Conservation (phyloP, 2,888 invertebrate species). For the Ctena decussata region DNA sequence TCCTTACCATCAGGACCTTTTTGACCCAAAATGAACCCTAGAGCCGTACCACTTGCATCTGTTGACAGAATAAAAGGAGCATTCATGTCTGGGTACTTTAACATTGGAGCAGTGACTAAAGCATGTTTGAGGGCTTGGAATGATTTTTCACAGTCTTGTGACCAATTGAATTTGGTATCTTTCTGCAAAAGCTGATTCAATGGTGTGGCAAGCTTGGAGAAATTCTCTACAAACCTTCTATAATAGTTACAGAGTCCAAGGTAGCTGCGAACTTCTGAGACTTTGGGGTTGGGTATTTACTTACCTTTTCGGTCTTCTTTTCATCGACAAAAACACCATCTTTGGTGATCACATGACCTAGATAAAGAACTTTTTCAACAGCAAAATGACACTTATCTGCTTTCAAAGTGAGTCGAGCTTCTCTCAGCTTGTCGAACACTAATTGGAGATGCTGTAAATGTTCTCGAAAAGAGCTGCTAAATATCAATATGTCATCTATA, state of each 20-base stretch:
- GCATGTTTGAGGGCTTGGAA: conserved; percentile 16
- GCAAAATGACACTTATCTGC: no score
- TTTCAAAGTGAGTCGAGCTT: no score
- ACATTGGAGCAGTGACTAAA: conserved; percentile 21
- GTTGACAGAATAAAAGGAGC: conserved; percentile 32
- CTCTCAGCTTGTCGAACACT: no score
- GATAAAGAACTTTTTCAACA: no score
- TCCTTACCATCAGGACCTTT: conserved; percentile 35
- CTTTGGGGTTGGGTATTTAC: conserved; percentile 50
- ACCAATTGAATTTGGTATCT: conserved; percentile 37
- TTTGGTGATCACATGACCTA: conserved; percentile 66
- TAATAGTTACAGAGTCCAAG: conserved; percentile 58
- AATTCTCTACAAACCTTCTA: conserved; percentile 47
- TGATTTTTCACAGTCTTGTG: conserved; percentile 12
- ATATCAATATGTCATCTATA: conserved; percentile 66
- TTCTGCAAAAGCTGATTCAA: conserved; percentile 47
- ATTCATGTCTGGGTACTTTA: conserved; percentile 35
- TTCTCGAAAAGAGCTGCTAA: conserved; percentile 57
- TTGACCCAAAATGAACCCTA: conserved; percentile 40
- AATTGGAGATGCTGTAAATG: no score
- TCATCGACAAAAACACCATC: conserved; percentile 62
- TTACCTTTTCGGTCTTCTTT: conserved; percentile 48
- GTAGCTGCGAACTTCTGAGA: conserved; percentile 50
- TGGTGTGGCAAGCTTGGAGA: conserved; percentile 48
- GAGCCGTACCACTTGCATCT: conserved; percentile 30